Conservation (phyloP, 2,113 vertebrate species). For the Hypomesus transpacificus region DNA sequence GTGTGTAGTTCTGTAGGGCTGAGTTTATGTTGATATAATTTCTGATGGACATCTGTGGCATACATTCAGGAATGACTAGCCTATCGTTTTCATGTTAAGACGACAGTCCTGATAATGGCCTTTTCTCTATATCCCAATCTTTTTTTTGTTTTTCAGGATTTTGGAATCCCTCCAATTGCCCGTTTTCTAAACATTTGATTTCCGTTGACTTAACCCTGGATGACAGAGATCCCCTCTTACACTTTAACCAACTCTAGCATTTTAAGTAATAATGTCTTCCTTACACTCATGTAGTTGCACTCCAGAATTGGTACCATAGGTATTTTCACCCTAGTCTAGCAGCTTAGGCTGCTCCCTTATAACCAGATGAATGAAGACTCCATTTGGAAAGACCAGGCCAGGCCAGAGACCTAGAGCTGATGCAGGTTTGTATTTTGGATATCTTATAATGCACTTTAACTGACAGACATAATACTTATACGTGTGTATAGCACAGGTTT, state of each 20-base stretch:
- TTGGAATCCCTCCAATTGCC: too few species aligned
- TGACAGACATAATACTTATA: background rate
- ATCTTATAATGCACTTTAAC: background rate
- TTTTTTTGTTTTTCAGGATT: too few species aligned
- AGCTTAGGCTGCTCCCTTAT: constrained; percentile 88
- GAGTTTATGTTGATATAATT: too few species aligned
- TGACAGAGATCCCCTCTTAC: background rate
- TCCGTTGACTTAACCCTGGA: background rate
- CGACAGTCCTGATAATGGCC: too few species aligned
- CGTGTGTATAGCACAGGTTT: background rate
- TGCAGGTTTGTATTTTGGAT: constrained; percentile 76
- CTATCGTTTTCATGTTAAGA: too few species aligned
- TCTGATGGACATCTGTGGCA: too few species aligned
- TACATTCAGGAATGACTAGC: too few species aligned
- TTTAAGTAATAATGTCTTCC: constrained; percentile 2
- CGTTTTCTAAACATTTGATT: background rate
- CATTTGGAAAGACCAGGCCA: constrained; percentile 85
- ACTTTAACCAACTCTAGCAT: background rate
- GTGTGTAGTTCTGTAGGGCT: too few species aligned
- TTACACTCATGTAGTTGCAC: background rate
- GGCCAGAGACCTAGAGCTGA: constrained; percentile 93
- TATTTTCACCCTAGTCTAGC: constrained; percentile 82
- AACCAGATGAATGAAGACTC: constrained; percentile 99
- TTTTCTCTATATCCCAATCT: too few species aligned
- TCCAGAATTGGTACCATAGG: constrained; percentile 52